Evolutionary conservation across 2,113 vertebrate species (phyloP).

Genomic region (Notechis scutatus): DNA sequence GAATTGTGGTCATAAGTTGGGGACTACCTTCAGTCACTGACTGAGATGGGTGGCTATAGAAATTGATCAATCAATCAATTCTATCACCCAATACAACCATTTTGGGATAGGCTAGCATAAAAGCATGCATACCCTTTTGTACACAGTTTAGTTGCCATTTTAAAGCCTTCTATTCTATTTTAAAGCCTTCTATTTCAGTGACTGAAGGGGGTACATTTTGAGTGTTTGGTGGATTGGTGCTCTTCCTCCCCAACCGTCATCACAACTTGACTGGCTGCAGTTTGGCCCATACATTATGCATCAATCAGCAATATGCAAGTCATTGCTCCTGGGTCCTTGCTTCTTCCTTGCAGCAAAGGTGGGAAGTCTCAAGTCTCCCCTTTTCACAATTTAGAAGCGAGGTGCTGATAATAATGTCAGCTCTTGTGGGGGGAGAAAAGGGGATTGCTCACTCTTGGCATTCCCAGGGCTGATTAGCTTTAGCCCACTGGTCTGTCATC

Average conservation of each 20-base stretch:
- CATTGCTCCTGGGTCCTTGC: neutral
- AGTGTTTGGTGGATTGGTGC: neutral
- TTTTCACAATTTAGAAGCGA: neutral
- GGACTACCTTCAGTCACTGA: neutral
- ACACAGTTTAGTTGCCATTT: too few species aligned
- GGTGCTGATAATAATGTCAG: neutral
- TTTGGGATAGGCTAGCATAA: neutral
- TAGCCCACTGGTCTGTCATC: constrained; percentile 5
- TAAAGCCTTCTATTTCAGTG: neutral
- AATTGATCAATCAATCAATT: neutral
- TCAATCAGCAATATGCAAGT: neutral
- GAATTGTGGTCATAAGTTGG: neutral
- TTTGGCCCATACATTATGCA: neutral
- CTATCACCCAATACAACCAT: neutral
- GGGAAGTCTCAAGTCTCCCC: neutral
- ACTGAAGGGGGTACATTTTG: neutral
- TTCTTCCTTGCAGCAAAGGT: neutral
- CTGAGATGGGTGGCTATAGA: neutral
- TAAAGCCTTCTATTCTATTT: neutral
- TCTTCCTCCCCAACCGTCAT: neutral
- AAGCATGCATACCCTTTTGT: neutral
- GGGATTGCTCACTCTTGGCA: neutral
- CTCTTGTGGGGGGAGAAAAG: too few species aligned
- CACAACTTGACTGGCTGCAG: neutral
- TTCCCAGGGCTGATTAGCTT: neutral